Base-by-base conservation (phyloP, 2,113 vertebrate genomes). In the Caretta caretta region DNA sequence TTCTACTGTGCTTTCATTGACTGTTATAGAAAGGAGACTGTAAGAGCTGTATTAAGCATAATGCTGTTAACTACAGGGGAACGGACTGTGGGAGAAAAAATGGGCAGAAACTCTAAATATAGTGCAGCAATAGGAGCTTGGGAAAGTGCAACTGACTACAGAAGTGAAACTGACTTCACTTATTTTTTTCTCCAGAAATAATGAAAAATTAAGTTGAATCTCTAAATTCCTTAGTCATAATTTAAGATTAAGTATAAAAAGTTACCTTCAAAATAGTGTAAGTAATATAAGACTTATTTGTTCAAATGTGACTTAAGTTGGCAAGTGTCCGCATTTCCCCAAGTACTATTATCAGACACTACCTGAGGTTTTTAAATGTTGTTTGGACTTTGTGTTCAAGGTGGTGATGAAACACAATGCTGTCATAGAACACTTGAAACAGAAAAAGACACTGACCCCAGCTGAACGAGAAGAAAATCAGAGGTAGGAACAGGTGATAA, bases 401-500 rank as follows among this genome's bases (percentile, higher is more conserved):
- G 98, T 98, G 97, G 98, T 98, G 76, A 98, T 99, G 98, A 99
- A 99, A 96, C 99, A 99, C 96, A 99, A 99, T 90, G 98, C 99
- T 82, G 98, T 99, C 86, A 99, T 99, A 95, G 99, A 99, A 85
- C 99, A 99, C 97, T 98, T 99, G 97, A 99, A 99, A 90, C 99
- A 99, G 97, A 99, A 98, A 98, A 99, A 99, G 97, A 99, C 98
- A 19, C 95, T 99, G 98, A 99, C 99, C 94, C 99, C 99, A 90
- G 98, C 99, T 42, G 99, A 99, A 95, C 98, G 99, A 88, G 99
- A 99, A 96, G 99, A 99, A 97, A 99, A 99, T 97, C 99, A 99
- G 97, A 99, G 99, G 99, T 99, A 98, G 98, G 97, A 94, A 82
- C 87, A 85, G 83, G 82, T 94, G 80, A 51, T 2, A 80, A 50